A percentile compares a stretch with the other conserved stretches of the same genome.
Conservation (phyloP, 2,888 invertebrate genomes). For the Esperia sulphurella region DNA sequence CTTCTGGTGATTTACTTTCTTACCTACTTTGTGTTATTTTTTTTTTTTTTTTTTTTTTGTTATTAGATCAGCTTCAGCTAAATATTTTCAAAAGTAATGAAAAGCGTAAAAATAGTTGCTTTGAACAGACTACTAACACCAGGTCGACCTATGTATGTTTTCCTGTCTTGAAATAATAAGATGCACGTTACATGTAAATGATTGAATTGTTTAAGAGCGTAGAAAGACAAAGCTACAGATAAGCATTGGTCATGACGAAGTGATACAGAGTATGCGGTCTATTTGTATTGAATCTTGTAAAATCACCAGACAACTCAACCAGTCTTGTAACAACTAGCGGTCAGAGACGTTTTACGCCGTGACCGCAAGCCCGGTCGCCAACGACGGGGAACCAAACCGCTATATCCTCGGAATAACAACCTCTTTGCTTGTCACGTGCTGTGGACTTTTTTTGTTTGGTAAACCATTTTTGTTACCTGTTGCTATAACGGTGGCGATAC, state of each 20-base stretch:
- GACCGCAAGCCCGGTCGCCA: conserved; percentile 49
- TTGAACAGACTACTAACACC: too few species aligned
- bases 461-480: conserved; percentile 10
- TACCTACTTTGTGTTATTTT: too few species aligned
- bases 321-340: neutral
- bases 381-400: conserved; percentile 42
- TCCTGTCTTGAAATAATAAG: too few species aligned
- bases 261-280: neutral
- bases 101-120: too few species aligned
- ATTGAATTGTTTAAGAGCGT: too few species aligned
- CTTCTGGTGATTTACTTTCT: neutral
- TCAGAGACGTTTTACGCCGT: conserved; percentile 9
- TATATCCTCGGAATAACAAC: conserved; percentile 19
- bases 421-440: conserved; percentile 23
- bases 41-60: too few species aligned
- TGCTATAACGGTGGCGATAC: neutral
- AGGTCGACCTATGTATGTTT: too few species aligned
- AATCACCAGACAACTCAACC: neutral
- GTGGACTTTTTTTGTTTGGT: conserved; percentile 15
- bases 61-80: too few species aligned
- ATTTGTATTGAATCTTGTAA: neutral
- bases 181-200: too few species aligned
- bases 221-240: too few species aligned
- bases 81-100: too few species aligned
- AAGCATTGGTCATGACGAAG: too few species aligned